Base-by-base conservation (phyloP, 2,888 invertebrate genomes). In the Fragum whitleyi region DNA sequence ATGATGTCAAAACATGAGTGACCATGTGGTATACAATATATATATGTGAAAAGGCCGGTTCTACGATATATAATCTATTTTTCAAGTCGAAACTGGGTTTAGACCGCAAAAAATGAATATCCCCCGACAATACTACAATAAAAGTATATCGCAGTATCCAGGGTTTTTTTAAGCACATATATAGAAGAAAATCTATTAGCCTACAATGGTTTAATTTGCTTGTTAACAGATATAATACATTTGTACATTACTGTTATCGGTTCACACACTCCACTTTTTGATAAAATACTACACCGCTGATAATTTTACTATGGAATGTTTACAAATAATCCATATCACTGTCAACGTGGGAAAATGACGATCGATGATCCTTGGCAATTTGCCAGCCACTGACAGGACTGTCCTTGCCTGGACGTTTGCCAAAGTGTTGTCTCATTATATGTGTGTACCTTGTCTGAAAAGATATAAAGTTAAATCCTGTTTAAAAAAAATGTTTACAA, bases 241-340 rank as follows among this genome's bases (percentile, higher is more conserved):
- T 36, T 36, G 32, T 36, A 36, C 32, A 36, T 36, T 36, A 36
- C 32, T 36, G 32, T 36, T 36, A 36, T 36, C 32, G 32, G 32
- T 53, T 23, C 2, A n/a, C n/a, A 53, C 53, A 53, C 53, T 53
- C 23, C 53, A 53, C 53, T 53, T 3, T 53, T 53, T 53, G 53
- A 53, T 53, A 53, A 53, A 53, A 53, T 53, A 53, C 53, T 53
- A 53, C 23, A 53, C 53, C 23, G 23, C 23, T 53, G 53, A 53
- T 53, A 53, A 53, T 21, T 53, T 53, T 23, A 53, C 53, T 53
- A 53, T 53, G 53, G 23, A 53, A 53, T 53, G 53, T 53, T 53
- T 53, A 53, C 53, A 53, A 53, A 53, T 53, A 53, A 53, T 53
- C 53, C 53, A 53, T 53, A 53, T 53, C 53, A 53, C 53, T 53